These are phyloP conservation scores for Drosophila saltans DNA, from an alignment of 1,140 invertebrate genomes.

Conservation along the genomic window DNA sequence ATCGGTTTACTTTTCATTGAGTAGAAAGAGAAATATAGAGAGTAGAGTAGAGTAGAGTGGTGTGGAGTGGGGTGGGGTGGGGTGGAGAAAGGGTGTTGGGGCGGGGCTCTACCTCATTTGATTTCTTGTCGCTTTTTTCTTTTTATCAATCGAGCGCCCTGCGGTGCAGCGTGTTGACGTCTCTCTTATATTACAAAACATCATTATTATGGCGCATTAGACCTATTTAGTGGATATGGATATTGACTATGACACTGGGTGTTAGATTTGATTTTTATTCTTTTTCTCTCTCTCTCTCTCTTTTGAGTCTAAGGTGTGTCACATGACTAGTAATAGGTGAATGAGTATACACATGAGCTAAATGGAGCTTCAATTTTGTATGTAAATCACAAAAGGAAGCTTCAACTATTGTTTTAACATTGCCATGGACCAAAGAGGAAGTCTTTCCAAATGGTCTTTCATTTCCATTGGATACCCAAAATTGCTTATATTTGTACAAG, in stretches of 20 bases:
- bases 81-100: neutral
- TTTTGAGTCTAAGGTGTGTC: conserved; percentile 37
- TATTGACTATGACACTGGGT: conserved; percentile 58
- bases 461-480: too few species aligned
- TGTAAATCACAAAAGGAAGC: too few species aligned
- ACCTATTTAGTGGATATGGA: conserved; percentile 65
- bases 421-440: too few species aligned
- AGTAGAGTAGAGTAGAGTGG: neutral
- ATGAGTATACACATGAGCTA: neutral
- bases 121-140: conserved; percentile 3
- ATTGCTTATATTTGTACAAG: too few species aligned
- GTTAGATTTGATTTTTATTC: conserved; percentile 18
- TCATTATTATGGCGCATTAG: conserved; percentile 78
- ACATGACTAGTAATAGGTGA: conserved; percentile 42
- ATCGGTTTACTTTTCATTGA: conserved; percentile 39
- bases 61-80: too few species aligned
- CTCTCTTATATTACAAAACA: conserved; percentile 76
- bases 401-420: too few species aligned
- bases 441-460: too few species aligned
- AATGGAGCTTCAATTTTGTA: neutral
- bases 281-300: neutral
- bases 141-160: conserved; percentile 78
- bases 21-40: neutral
- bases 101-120: neutral
- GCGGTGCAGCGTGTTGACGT: conserved; percentile 76